Evolutionary conservation across 2,888 invertebrate genomes (phyloP), one percentile per base, ranked within the genome.

Genomic region (Chrysina gloriosa): DNA sequence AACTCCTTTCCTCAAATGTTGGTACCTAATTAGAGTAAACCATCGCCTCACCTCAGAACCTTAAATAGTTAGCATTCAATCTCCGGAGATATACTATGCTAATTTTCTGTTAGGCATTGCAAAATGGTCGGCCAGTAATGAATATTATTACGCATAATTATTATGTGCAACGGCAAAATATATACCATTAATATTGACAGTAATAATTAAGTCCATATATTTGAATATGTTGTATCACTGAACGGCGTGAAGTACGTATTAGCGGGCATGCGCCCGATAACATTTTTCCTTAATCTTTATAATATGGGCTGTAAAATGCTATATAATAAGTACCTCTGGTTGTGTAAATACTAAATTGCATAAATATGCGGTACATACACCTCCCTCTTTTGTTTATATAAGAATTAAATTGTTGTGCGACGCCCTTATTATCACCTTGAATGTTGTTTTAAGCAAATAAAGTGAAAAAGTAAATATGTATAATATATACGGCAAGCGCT

Each of bases 181-280:
- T 47, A 52, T 31, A 34, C 6, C 34, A 52, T 52, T 52, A 29
- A 14, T 19, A 31, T 19, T 16, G 31, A 9, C 52, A 34, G 31
- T 16, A 31, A n/a, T 31, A 52, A 52, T 52, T 52, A 34, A 7
- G 19, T 52, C 7, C 16, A 6, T 31, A 52, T 19, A 31, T 31
- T 31, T 52, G 31, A 31, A 52, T 31, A 52, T 31, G 2, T 52
- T 31, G n/a, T 52, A 52, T 31, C 29, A 52, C 14, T 19, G 42
- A 42, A 42, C 2, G 42, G 4, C 19, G 19, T 42, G 7, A 42
- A 14, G 4, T 42, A 42, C n/a, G n/a, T n/a, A n/a, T 42, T 2
- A 19, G 21, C 19, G n/a, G 9, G 9, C 45, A 45, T 21, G 21
- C 19, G 45, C 19, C 9, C 9, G 9, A 45, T n/a, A 21, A 9